Percentiles rank a stretch among this genome's conserved stretches.
These are phyloP conservation scores for Hestina assimilis DNA, from an alignment of 1,140 invertebrate species.

Conservation along the genomic window DNA sequence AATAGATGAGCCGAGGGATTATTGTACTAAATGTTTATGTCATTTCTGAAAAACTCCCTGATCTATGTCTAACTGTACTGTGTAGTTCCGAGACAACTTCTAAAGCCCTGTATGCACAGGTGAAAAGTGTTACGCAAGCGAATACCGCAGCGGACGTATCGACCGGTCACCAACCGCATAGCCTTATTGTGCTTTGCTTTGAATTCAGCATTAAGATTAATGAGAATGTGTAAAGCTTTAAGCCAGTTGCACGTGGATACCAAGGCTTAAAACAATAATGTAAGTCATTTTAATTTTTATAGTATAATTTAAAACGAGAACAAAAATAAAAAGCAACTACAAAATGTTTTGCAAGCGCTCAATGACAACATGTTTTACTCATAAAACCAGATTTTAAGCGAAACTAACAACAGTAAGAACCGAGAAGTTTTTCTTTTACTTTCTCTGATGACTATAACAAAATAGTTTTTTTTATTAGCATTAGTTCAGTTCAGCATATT, in stretches of 20 bases:
- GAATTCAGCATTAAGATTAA: conserved; percentile 1
- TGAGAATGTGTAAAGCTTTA: not conserved
- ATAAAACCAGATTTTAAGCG: not conserved
- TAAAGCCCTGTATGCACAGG: conserved; percentile 47
- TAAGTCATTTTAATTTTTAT: no score
- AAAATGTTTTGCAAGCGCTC: no score
- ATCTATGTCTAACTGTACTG: conserved; percentile 17
- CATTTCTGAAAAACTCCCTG: not conserved
- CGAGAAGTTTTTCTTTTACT: no score
- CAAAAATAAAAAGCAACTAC: not conserved
- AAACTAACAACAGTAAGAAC: no score
- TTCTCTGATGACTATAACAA: no score
- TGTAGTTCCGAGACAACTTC: conserved; percentile 40
- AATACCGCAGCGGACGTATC: conserved; percentile 51
- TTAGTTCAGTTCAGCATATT: no score
- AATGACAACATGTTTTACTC: not conserved
- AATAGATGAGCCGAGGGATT: no score
- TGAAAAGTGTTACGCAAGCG: conserved; percentile 45
- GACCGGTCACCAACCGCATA: conserved; percentile 50
- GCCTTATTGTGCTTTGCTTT: conserved; percentile 32
- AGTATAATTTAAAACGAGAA: not conserved
- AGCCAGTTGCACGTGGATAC: not conserved
- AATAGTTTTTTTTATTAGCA: no score
- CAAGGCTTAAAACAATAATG: no score
- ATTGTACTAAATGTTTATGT: no score